Evolutionary conservation across 2,797 vertebrate genomes (phyloP), one percentile per base, ranked within the genome.

Genomic region (Astyanax mexicanus): DNA sequence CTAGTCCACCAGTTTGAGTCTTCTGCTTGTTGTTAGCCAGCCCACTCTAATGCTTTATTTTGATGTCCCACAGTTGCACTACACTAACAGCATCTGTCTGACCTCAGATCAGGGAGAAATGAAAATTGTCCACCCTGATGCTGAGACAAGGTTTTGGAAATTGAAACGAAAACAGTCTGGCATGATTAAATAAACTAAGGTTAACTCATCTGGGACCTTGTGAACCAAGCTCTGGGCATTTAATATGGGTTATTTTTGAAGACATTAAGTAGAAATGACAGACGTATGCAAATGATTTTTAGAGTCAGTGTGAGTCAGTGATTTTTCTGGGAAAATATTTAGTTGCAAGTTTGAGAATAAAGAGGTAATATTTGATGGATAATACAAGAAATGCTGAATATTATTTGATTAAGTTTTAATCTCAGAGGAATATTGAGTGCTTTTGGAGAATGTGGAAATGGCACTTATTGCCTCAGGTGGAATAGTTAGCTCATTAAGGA

Each of bases 121-220:
- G 45, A 44, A 61, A 73, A 73, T 51, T 45, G 73, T 11, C 10
- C 44, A 37, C 23, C 47, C 17, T 74, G 57, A 38, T 69, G 37
- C 40, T 45, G 65, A 79, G 77, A 29, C 29, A 38, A 55, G 17
- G 35, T 47, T 79, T 74, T 40, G 21, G n/a, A 74, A 74, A 17
- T 12, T 10, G 47, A 74, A 71, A 79, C 64, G 65, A 38, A 69
- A 74, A 74, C 37, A 67, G 38, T 27, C 27, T 61, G 47, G 60
- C 61, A 64, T 69, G 64, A 74, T 74, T 74, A 25, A 70, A 49
- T 74, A 64, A 40, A 35, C 38, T 38, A 45, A 23, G 57, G 38
- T n/a, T 44, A 62, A 76, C 66, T 29, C 54, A 57, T 52, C 5
- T 10, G 13, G 17, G 23, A 12, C 47, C 27, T 1, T 69, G 47